Evolutionary conservation across 2,888 invertebrate genomes (phyloP), one percentile per base, ranked within the genome.

Genomic region (Nomada ruficornis): DNA sequence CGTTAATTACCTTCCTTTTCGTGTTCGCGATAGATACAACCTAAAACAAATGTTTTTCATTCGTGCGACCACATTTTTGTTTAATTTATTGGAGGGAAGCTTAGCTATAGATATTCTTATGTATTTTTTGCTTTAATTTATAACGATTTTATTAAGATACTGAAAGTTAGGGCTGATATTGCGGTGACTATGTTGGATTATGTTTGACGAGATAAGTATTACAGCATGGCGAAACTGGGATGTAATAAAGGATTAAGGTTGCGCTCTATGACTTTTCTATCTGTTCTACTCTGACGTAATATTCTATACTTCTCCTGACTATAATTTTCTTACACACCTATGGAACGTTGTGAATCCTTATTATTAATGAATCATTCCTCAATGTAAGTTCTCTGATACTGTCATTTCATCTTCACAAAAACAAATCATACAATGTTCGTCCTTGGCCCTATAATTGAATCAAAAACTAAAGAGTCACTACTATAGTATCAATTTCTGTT

Each of bases 251-350:
- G 68, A 73, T 64, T 69, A 78, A 73, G 63, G 36, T 44, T n/a
- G 13, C n/a, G 5, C 44, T 42, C 69, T 26, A 55, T 63, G 62
- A 52, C 68, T 26, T 52, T 52, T 36, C n/a, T 26, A 15, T 42
- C 13, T 44, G 36, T n/a, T 62, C 3, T 2, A 52, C 5, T 59
- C 64, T 71, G 50, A 59, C 64, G 18, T 62, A 55, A 78, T 59
- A 63, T 72, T 78, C 67, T 55, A 44, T 62, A 72, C 67, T 68
- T 78, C 72, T 67, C 67, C 62, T 47, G 5, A 10, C 26, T n/a
- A 7, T 70, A 78, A 78, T 67, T 60, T 54, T 44, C 60, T 62
- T 67, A 72, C 55, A 18, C 67, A 29, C 29, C 55, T 50, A 7
- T 9, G n/a, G 5, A 4, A 36, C 15, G 2, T 23, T 47, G 23